A percentile compares a stretch with the other conserved stretches of the same genome.
Evolutionary conservation across 2,888 invertebrate genomes (phyloP).

Genomic region (Sylvicola cinctus): DNA sequence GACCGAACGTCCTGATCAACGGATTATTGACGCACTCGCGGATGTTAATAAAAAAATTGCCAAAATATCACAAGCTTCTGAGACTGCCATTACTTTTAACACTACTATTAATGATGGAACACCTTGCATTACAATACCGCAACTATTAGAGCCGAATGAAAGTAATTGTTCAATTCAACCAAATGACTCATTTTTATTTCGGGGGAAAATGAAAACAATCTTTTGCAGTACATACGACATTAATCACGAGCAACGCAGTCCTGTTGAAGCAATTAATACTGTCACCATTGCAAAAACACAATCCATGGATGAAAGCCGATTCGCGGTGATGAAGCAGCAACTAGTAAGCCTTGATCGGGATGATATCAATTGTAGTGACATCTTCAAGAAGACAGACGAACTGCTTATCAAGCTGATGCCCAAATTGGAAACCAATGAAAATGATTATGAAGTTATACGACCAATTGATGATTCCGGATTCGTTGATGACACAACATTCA

Average conservation of each 20-base stretch:
- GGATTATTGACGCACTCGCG: slow-evolving; percentile 18
- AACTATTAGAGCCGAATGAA: background rate
- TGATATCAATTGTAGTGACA: background rate
- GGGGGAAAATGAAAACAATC: slow-evolving; percentile 23
- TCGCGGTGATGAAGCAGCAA: slow-evolving; percentile 4
- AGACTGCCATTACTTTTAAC: background rate
- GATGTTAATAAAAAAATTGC: slow-evolving; percentile 18
- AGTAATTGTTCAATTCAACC: slow-evolving; percentile 26
- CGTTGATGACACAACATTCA: background rate
- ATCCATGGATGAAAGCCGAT: slow-evolving; percentile 8
- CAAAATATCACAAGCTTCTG: slow-evolving; percentile 8
- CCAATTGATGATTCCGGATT: background rate
- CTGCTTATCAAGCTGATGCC: slow-evolving; percentile 2
- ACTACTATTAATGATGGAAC: background rate
- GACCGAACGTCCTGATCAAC: slow-evolving; percentile 13
- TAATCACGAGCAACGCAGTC: background rate
- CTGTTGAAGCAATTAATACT: slow-evolving; percentile 21
- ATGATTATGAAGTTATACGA: slow-evolving; percentile 8
- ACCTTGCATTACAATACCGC: no score
- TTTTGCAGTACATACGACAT: slow-evolving; percentile 4
- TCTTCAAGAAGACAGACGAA: slow-evolving; percentile 6
- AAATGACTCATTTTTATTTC: slow-evolving; percentile 45
- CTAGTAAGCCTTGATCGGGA: slow-evolving; percentile 1
- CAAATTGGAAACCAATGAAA: slow-evolving; percentile 2
- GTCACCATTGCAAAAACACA: slow-evolving; percentile 14